phyloP scores from a whole-genome alignment of 2,888 invertebrate species.

The Dermolepida albohirtum region DNA sequence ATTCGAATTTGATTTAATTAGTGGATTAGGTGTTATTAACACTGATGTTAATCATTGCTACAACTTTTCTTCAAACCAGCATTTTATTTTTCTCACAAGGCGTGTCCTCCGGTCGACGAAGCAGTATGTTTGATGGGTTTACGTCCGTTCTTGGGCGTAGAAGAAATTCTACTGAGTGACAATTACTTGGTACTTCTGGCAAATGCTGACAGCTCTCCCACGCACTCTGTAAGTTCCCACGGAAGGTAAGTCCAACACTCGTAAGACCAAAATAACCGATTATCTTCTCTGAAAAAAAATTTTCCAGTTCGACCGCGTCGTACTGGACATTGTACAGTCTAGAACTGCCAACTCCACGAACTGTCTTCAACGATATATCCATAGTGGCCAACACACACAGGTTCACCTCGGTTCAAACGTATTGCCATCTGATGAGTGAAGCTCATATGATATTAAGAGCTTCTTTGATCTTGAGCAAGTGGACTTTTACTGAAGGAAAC shows the following conservation, averaged over 20 bases:
- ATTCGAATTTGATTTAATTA: background rate
- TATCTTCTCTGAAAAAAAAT: background rate
- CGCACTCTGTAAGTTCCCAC: constrained; percentile 63
- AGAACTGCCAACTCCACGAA: constrained; percentile 73
- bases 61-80: too few relatives aligned
- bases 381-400: constrained; percentile 75
- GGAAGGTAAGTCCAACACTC: constrained; percentile 53
- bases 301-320: constrained; percentile 59
- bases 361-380: constrained; percentile 77
- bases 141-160: constrained; percentile 75
- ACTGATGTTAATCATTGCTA: too few relatives aligned
- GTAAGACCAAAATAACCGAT: background rate
- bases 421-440: constrained; percentile 79
- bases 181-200: constrained; percentile 70
- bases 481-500: constrained; percentile 59
- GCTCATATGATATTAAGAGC: constrained; percentile 76
- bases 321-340: constrained; percentile 82
- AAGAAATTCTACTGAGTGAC: constrained; percentile 67
- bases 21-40: too few relatives aligned
- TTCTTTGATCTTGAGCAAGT: constrained; percentile 62
- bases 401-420: constrained; percentile 74
- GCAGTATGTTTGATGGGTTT: constrained; percentile 76
- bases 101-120: constrained; percentile 70
- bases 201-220: constrained; percentile 70
- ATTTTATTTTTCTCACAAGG: constrained; percentile 57